phyloP scores from a whole-genome alignment of 2,888 invertebrate genomes.

The Leptopilina syphax region DNA sequence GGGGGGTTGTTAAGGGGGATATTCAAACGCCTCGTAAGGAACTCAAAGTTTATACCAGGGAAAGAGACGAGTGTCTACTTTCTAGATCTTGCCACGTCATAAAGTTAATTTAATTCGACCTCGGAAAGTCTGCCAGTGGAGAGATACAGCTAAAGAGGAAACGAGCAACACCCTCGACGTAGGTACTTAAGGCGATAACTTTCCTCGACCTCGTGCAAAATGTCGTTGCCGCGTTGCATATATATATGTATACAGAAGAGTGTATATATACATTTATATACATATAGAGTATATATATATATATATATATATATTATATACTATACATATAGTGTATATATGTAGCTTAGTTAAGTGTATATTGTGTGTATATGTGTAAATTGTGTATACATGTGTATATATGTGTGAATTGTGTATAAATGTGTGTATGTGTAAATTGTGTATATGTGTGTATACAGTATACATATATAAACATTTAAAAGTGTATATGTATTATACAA shows the following conservation, averaged over 20 bases:
- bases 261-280: no score
- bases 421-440: no score
- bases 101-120: constrained; percentile 53
- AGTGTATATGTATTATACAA: no score
- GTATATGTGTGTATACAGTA: no score
- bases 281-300: no score
- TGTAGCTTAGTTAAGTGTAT: no score
- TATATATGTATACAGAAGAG: no score
- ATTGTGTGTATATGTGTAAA: no score
- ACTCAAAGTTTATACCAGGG: background rate
- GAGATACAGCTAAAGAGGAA: constrained; percentile 9
- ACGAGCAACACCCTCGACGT: constrained; percentile 41
- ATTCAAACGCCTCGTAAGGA: constrained; percentile 9
- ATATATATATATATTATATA: background rate
- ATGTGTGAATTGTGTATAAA: no score
- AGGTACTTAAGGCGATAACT: constrained; percentile 36
- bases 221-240: constrained; percentile 11
- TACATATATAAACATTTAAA: no score
- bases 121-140: constrained; percentile 42
- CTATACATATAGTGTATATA: no score
- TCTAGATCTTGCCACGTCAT: constrained; percentile 23
- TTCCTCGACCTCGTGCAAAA: constrained; percentile 25
- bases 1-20: background rate
- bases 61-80: constrained; percentile 12
- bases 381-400: no score